Base-by-base conservation (phyloP, 1,140 invertebrate species). In the Andrena cerasifolii region DNA sequence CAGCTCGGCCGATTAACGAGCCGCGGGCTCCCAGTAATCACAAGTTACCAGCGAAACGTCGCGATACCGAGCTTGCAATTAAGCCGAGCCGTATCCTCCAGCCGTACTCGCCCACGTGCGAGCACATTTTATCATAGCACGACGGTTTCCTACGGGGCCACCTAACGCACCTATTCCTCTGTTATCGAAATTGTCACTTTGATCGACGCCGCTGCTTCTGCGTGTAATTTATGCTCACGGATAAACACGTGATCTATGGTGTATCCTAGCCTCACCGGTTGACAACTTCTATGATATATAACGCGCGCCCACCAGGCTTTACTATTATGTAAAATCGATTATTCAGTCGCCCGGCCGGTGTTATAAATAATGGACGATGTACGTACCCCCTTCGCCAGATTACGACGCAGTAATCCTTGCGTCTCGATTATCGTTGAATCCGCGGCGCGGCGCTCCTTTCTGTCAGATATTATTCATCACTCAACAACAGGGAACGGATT, bases 241-340 rank as follows among this genome's bases (percentile, higher is more conserved):
- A 58, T 3, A 24, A 33, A 28, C 51, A 3, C 12, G 26, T 66
- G 61, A 75, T 66, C 72, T 75, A 65, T 54, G 26, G 49, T 33
- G 24, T 45, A 66, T 53, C 61, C 59, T 33, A 26, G 40, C 28
- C 28, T 45, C 68, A 10, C 24, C 2, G 12, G 58, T 53, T 40
- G 49, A 58, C 73, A 67, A 75, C 53, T 75, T 67, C 40, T 28
- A 33, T 58, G 51, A 67, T 58, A 45, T 67, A 75, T n/a, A 43
- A 3, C 2, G 7, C 26, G 24, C 18, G 43, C 18, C 26, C 61
- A 47, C n/a, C 33, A 2, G 14, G 73, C 73, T 75, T 75, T 56
- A 67, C 65, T 75, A 75, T 75, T 75, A 75, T 58, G 73, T 58
- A 26, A 67, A 75, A 75, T 75, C 73, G 73, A 75, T 75, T 67